Percentiles rank a stretch among this genome's conserved stretches.
Evolutionary conservation across 2,888 invertebrate species (phyloP).

Genomic region (Lepidocyrtoides sp.): DNA sequence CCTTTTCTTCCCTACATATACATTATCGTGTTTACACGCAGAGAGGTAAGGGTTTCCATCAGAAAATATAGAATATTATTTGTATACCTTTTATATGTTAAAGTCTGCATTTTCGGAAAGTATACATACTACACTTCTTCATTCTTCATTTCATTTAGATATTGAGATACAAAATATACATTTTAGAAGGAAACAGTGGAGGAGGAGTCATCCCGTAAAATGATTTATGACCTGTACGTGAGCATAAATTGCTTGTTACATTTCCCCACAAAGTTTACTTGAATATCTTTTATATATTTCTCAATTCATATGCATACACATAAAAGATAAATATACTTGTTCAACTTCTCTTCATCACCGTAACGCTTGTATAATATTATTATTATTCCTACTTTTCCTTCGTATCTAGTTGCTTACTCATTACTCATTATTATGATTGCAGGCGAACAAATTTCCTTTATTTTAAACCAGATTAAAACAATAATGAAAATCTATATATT

Average conservation of each 20-base stretch:
- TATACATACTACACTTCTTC: too few relatives aligned
- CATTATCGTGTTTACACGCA: neutral
- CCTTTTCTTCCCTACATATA: neutral
- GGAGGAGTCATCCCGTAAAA: slow-evolving; percentile 81
- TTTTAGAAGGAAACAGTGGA: slow-evolving; percentile 41
- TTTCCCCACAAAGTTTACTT: slow-evolving; percentile 65
- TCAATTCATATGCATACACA: neutral
- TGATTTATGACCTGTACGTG: slow-evolving; percentile 84
- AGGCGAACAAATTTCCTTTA: neutral
- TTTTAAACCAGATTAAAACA: neutral
- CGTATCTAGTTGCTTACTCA: neutral
- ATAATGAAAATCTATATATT: slow-evolving; percentile 6
- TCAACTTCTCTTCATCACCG: neutral
- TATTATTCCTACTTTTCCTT: too few relatives aligned
- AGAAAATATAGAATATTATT: neutral
- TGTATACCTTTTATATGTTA: too few relatives aligned
- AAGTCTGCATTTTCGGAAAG: neutral
- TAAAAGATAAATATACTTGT: neutral
- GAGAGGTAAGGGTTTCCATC: neutral
- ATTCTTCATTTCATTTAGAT: too few relatives aligned
- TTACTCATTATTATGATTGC: neutral
- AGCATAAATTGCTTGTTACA: slow-evolving; percentile 83
- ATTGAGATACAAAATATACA: neutral
- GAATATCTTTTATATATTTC: neutral
- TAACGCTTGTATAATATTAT: too few relatives aligned